Evolutionary conservation across 2,888 invertebrate genomes (phyloP), one percentile per base, ranked within the genome.

Genomic region (Clostera curtula): DNA sequence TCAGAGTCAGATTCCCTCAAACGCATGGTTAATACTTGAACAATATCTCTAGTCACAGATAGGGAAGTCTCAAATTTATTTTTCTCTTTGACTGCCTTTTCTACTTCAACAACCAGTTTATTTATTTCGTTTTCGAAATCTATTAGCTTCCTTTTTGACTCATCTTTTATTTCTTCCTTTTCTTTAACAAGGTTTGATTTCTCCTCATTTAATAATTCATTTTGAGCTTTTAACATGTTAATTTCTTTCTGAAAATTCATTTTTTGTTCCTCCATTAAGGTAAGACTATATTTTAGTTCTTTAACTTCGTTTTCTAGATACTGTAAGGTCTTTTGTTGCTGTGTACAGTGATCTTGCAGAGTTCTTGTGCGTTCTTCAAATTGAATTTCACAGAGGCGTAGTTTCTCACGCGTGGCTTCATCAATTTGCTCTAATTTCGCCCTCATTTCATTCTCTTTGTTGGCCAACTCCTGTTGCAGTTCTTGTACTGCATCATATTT

Each of bases 1-100:
- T 88, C 88, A 49, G 70, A 77, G 46, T 88, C 88, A 3, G 88
- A 88, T 44, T 87, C 80, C 24, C 87, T 71, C 25, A 88, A 56
- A 9, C 88, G 70, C 60, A 80, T 76, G 13, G 85, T 87, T 25
- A 88, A 52, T 3, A 87, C 87, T 49, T 88, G 85, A 7, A 88
- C 86, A 23, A 87, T 87, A 33, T 85, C 82, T 46, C 86, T 79
- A 1, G 85, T 86, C 8, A 86, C 86, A 14, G 72, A 77, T n/a
- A 88, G 64, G n/a, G 88, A 86, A 50, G 87, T 72, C 60, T 87
- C 82, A 55, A 86, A 88, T 29, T 84, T 77, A 31, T 74, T 79
- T 39, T 87, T 87, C 34, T 88, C 87, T 38, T 72, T 83, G 5
- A 54, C 47, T 13, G 74, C 59, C 42, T 70, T 75, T 24, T 83